A percentile compares a stretch with the other conserved stretches of the same genome.
Conservation (phyloP, 1,140 invertebrate species). For the Pogonognathellus flavescens region DNA sequence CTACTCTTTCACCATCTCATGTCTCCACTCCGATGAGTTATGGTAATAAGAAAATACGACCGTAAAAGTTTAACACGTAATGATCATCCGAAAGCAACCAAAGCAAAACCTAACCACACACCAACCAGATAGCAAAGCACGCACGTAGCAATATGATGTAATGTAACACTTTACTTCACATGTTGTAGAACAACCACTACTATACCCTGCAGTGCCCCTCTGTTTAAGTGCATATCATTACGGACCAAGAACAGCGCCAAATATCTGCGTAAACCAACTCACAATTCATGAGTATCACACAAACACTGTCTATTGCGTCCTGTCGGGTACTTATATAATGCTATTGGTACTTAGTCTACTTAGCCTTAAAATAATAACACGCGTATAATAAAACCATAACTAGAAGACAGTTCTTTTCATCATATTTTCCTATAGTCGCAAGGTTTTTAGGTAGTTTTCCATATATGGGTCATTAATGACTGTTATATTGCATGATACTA, state of each 20-base stretch:
- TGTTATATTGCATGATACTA: too few species aligned
- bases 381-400: too few species aligned
- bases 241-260: not conserved
- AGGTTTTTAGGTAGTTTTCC: too few species aligned
- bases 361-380: not conserved
- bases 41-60: conserved; percentile 48
- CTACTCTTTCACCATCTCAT: conserved; percentile 41
- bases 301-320: not conserved
- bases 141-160: not conserved
- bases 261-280: conserved; percentile 4
- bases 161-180: not conserved
- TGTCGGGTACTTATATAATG: not conserved
- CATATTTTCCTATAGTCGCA: too few species aligned
- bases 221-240: too few species aligned
- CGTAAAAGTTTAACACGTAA: conserved; percentile 49
- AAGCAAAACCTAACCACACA: conserved; percentile 7
- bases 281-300: conserved; percentile 20
- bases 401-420: too few species aligned
- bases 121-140: conserved; percentile 3
- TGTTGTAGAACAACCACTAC: not conserved
- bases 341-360: not conserved
- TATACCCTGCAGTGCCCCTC: not conserved
- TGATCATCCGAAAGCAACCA: conserved; percentile 41
- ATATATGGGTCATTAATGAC: too few species aligned
- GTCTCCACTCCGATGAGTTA: conserved; percentile 45